phyloP scores from a whole-genome alignment of 2,888 invertebrate species.

The Lasioglossum zephyrum region DNA sequence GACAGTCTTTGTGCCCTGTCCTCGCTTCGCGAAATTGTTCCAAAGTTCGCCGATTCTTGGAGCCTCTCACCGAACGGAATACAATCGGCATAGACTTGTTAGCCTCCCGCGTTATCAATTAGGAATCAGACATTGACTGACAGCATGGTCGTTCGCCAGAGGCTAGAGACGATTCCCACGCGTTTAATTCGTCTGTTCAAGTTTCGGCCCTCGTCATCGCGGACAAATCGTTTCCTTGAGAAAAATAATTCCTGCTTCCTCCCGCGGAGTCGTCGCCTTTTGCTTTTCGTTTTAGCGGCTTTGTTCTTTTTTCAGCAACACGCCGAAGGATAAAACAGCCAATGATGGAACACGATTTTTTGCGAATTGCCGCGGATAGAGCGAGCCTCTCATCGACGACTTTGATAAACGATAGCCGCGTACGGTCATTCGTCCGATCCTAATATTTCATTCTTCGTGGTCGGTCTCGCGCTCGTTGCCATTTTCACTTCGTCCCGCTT shows the following conservation, averaged over 20 bases:
- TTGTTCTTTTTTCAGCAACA: neutral
- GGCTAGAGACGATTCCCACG: conserved; percentile 14
- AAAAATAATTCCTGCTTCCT: neutral
- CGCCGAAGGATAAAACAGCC: neutral
- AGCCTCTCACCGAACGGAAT: neutral
- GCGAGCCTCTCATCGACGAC: conserved; percentile 6
- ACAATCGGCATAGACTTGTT: neutral
- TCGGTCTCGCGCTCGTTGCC: conserved; percentile 11
- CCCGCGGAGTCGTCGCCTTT: neutral
- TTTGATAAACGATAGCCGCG: conserved; percentile 31
- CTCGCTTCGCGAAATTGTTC: neutral
- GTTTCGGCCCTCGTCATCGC: conserved; percentile 19
- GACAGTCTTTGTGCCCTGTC: neutral
- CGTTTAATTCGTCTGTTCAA: conserved; percentile 12
- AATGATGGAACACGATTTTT: neutral
- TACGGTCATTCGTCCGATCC: conserved; percentile 23
- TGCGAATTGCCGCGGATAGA: neutral
- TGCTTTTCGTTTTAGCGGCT: neutral
- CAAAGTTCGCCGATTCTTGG: neutral
- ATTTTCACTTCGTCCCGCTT: conserved; percentile 35
- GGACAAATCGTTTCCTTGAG: conserved; percentile 25
- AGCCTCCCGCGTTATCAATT: conserved; percentile 7
- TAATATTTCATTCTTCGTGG: conserved; percentile 31
- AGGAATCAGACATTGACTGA: conserved; percentile 12
- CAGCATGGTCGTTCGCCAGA: conserved; percentile 51